Percentiles rank a stretch among this genome's conserved stretches.
These are phyloP conservation scores for Micromussa lordhowensis DNA, from an alignment of 92 coral and sea anemone genomes.

Conservation along the genomic window DNA sequence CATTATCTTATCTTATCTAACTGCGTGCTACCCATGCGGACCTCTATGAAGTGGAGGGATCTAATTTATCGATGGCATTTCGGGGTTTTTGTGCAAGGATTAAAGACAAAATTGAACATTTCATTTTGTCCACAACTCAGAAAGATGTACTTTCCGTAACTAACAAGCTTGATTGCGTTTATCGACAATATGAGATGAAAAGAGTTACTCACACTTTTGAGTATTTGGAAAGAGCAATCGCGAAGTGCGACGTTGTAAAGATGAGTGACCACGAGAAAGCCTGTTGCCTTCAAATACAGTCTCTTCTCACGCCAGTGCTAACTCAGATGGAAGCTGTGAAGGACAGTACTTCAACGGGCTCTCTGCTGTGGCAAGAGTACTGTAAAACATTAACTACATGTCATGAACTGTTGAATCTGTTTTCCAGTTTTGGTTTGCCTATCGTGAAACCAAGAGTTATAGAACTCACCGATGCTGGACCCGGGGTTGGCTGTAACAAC, in stretches of 20 bases:
- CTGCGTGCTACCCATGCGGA: too few relatives aligned
- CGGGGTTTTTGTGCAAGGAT: slow-evolving; percentile 52
- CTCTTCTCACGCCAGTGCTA: slow-evolving; percentile 42
- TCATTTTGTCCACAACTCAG: slow-evolving; percentile 45
- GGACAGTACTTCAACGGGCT: slow-evolving; percentile 31
- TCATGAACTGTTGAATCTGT: slow-evolving; percentile 33
- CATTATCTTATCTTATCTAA: too few relatives aligned
- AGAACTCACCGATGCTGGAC: slow-evolving; percentile 80
- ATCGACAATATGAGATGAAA: slow-evolving; percentile 47
- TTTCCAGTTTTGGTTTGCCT: slow-evolving; percentile 46
- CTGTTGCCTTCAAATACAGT: slow-evolving; percentile 12
- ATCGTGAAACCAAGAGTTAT: slow-evolving; percentile 48
- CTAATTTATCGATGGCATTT: too few relatives aligned
- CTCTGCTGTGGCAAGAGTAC: slow-evolving; percentile 57
- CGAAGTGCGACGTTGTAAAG: slow-evolving; percentile 33
- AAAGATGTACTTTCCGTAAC: too few relatives aligned
- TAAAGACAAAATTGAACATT: slow-evolving; percentile 59
- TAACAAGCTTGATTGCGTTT: slow-evolving; percentile 23
- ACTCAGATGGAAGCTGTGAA: slow-evolving; percentile 43
- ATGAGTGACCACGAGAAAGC: slow-evolving; percentile 55
- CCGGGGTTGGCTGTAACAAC: slow-evolving; percentile 73
- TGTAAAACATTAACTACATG: slow-evolving; percentile 22
- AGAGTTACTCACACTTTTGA: slow-evolving; percentile 43
- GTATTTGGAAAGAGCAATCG: slow-evolving; percentile 57
- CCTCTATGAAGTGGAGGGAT: too few relatives aligned